Evolutionary conservation across 2,113 vertebrate species (phyloP).

Genomic region (Brienomyrus longianalis): DNA sequence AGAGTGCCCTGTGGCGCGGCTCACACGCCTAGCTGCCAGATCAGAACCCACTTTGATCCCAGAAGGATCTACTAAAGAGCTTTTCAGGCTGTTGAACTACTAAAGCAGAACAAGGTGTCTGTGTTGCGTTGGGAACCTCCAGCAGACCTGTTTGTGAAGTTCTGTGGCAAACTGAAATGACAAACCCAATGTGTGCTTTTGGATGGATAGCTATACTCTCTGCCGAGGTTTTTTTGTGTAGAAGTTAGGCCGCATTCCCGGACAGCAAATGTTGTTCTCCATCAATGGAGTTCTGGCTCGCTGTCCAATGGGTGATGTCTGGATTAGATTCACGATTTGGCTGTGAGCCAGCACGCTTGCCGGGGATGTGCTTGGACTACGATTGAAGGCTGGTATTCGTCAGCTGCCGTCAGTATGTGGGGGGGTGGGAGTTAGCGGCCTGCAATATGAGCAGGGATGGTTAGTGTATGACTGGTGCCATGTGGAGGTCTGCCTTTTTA

Average conservation of each 20-base stretch:
- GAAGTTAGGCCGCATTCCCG: background rate
- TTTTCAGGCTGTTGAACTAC: background rate
- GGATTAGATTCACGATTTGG: background rate
- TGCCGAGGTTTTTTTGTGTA: background rate
- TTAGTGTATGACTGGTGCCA: background rate
- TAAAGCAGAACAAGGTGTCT: slow-evolving; percentile 1
- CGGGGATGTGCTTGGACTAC: background rate
- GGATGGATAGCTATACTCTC: background rate
- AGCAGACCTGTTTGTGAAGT: background rate
- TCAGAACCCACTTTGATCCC: too few relatives aligned
- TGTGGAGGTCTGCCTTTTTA: background rate
- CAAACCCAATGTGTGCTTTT: background rate
- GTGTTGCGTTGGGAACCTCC: background rate
- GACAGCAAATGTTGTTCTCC: background rate
- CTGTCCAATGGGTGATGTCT: background rate
- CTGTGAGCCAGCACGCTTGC: background rate
- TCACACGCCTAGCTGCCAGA: background rate
- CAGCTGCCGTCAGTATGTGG: background rate
- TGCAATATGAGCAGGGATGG: background rate
- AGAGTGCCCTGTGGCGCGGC: background rate
- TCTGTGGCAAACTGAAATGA: background rate
- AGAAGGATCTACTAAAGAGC: background rate
- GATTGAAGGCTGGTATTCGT: background rate
- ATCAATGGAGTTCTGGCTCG: background rate
- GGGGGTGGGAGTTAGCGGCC: background rate